These are phyloP conservation scores for Malurus leucopterus DNA, from an alignment of 2,797 vertebrate genomes.

Conservation along the genomic window DNA sequence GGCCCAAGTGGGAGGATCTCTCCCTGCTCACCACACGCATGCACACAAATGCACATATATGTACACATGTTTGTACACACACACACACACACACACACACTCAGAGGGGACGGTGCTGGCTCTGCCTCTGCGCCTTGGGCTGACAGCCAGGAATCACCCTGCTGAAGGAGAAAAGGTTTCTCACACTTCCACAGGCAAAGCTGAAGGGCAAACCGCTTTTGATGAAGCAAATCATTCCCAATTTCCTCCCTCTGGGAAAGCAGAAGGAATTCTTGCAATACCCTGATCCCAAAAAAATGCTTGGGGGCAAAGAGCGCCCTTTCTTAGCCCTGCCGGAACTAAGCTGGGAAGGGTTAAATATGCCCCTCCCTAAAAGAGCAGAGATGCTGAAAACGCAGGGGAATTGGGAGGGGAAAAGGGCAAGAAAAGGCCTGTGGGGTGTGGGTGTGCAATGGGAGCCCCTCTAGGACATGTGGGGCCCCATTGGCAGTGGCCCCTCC, in stretches of 20 bases:
- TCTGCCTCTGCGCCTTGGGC: background rate
- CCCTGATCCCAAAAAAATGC: background rate
- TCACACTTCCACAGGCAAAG: background rate
- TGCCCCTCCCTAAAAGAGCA: background rate
- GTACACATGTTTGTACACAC: no score
- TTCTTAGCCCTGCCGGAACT: fast-evolving
- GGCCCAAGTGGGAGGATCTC: background rate
- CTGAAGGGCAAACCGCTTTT: background rate
- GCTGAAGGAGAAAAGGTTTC: background rate
- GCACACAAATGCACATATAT: background rate
- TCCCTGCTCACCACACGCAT: fast-evolving
- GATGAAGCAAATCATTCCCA: background rate
- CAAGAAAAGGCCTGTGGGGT: background rate
- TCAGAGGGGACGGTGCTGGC: fast-evolving
- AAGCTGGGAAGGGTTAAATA: conserved; percentile 14
- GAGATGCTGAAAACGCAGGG: background rate
- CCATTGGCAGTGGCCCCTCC: background rate
- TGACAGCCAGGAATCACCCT: background rate
- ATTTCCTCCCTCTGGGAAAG: background rate
- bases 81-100: no score
- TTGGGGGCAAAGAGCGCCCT: background rate
- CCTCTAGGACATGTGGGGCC: background rate
- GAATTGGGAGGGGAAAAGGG: background rate
- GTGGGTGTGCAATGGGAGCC: background rate
- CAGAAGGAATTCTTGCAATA: background rate